phyloP scores from a whole-genome alignment of 2,113 vertebrate species.

The Pogona vitticeps region DNA sequence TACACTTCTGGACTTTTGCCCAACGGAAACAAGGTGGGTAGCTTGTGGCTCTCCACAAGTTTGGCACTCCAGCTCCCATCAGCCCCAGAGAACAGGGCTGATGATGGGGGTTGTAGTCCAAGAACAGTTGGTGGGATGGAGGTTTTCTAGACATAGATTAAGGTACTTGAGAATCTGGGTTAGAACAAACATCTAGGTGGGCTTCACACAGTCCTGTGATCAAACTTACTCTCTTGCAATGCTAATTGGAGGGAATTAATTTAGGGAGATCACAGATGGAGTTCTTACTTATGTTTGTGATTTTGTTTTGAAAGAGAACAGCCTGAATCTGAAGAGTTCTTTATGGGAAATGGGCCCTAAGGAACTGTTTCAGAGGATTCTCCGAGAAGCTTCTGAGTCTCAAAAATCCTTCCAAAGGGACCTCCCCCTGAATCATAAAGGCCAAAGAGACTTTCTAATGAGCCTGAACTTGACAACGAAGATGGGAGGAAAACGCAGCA shows the following conservation, averaged over 20 bases:
- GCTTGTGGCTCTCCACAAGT: too few relatives aligned
- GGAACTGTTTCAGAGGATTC: neutral
- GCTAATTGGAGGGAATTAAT: neutral
- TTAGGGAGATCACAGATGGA: neutral
- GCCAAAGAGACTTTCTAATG: constrained; percentile 19
- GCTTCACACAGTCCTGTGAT: neutral
- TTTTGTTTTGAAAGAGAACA: constrained; percentile 58
- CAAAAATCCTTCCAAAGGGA: neutral
- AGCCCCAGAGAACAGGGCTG: too few relatives aligned
- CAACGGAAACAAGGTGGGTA: too few relatives aligned
- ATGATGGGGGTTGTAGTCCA: too few relatives aligned
- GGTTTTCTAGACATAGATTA: neutral
- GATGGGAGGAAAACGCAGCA: constrained; percentile 26
- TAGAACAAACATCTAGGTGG: neutral
- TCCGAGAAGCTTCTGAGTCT: neutral
- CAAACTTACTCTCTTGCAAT: neutral
- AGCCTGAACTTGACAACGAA: constrained; percentile 44
- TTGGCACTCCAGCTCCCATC: too few relatives aligned
- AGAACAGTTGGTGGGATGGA: too few relatives aligned
- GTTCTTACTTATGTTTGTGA: constrained; percentile 25
- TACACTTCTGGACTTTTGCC: too few relatives aligned
- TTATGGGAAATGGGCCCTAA: constrained; percentile 37
- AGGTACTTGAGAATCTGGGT: neutral
- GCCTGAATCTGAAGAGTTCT: constrained; percentile 37
- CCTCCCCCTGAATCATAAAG: neutral